Evolutionary conservation across 2,113 vertebrate species (phyloP).

Genomic region (Apodemus sylvaticus): DNA sequence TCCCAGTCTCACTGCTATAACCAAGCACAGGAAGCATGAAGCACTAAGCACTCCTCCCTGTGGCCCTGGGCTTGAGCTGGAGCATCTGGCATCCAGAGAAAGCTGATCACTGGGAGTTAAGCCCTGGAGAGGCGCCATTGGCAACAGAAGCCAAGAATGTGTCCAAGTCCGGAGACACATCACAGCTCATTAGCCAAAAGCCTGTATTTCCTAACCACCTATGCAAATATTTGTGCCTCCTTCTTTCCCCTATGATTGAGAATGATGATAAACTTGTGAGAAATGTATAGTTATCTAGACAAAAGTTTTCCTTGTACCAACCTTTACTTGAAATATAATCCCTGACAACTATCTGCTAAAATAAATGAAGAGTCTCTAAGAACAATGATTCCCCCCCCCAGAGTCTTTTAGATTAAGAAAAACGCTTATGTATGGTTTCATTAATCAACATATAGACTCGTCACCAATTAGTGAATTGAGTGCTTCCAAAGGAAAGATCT

Average conservation of each 20-base stretch:
- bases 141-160: slow-evolving; percentile 59
- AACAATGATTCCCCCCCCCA: neutral
- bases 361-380: neutral
- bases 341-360: neutral
- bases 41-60: neutral
- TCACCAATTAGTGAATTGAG: neutral
- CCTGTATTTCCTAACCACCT: slow-evolving; percentile 49
- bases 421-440: neutral
- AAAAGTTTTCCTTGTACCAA: neutral
- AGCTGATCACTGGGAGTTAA: slow-evolving; percentile 35
- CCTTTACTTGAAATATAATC: slow-evolving; percentile 33
- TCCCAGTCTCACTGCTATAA: neutral
- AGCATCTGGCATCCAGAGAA: slow-evolving; percentile 63
- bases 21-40: neutral
- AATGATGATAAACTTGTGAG: slow-evolving; percentile 12
- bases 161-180: slow-evolving; percentile 29
- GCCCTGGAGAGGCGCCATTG: neutral
- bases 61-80: neutral
- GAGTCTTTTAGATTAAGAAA: neutral
- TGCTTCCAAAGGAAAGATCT: slow-evolving; percentile 38
- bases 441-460: neutral
- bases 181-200: slow-evolving; percentile 30
- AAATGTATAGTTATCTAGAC: slow-evolving; percentile 28
- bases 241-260: neutral
- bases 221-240: slow-evolving; percentile 45